Evolutionary conservation across 1,140 invertebrate species (phyloP).

Genomic region (Pseudomyrmex concolor): DNA sequence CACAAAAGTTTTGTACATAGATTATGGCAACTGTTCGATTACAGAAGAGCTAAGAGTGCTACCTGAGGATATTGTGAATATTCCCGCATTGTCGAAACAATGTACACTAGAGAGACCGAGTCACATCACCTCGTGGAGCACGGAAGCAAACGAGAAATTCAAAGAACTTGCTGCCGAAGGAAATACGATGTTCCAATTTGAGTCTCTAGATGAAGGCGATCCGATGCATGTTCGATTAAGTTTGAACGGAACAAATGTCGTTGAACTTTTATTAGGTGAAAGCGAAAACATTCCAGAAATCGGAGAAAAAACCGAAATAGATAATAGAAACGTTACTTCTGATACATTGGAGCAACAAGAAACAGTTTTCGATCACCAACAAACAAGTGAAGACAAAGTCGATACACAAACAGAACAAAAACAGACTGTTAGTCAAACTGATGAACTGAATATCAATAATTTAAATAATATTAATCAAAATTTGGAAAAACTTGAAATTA

Average conservation of each 20-base stretch:
- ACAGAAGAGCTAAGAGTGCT: slow-evolving; percentile 78
- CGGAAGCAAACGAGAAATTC: slow-evolving; percentile 73
- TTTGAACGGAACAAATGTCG: slow-evolving; percentile 69
- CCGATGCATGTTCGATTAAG: slow-evolving; percentile 69
- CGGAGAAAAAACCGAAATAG: not conserved
- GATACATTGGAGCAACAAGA: not conserved
- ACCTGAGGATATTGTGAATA: slow-evolving; percentile 78
- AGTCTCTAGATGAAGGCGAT: slow-evolving; percentile 82
- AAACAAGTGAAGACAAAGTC: too few species aligned
- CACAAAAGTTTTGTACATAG: slow-evolving; percentile 85
- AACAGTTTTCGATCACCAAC: too few species aligned
- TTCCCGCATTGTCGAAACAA: slow-evolving; percentile 79
- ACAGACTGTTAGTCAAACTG: too few species aligned
- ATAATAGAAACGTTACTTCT: slow-evolving; percentile 7
- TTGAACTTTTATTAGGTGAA: slow-evolving; percentile 69
- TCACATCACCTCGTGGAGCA: slow-evolving; percentile 73
- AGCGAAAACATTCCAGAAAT: slow-evolving; percentile 41
- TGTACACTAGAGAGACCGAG: slow-evolving; percentile 78
- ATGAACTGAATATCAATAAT: too few species aligned
- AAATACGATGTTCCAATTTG: slow-evolving; percentile 78
- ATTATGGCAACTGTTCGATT: slow-evolving; percentile 86
- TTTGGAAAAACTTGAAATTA: too few species aligned
- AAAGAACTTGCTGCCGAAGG: slow-evolving; percentile 76
- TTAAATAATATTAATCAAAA: too few species aligned
- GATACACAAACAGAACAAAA: too few species aligned